A percentile compares a stretch with the other conserved stretches of the same genome.
Conservation (phyloP, 2,797 vertebrate genomes). For the Protosalanx chinensis region DNA sequence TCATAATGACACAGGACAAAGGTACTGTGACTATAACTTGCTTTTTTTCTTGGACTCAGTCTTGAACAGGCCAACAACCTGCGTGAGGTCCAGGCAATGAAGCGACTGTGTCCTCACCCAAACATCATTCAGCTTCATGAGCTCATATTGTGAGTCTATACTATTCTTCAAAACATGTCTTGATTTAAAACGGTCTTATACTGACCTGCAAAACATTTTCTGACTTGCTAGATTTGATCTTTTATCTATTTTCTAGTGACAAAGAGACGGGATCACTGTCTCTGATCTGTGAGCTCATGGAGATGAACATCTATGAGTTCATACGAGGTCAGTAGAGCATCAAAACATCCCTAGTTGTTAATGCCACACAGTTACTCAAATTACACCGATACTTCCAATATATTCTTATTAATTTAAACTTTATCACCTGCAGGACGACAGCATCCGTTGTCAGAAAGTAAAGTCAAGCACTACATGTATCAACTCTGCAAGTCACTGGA, state of each 20-base stretch:
- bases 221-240: neutral
- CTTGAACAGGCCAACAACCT: conserved; percentile 84
- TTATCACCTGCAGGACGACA: conserved; percentile 1
- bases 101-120: conserved; percentile 79
- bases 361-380: neutral
- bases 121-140: conserved; percentile 82
- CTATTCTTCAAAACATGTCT: conserved; percentile 6
- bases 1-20: no score
- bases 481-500: conserved; percentile 18
- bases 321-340: conserved; percentile 68
- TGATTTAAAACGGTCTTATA: conserved; percentile 2
- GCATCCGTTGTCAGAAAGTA: conserved; percentile 10
- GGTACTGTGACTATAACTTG: neutral
- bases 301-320: conserved; percentile 81
- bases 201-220: neutral
- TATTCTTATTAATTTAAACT: neutral
- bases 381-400: neutral
- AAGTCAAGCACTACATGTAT: conserved; percentile 16
- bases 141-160: conserved; percentile 81
- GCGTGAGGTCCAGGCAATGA: conserved; percentile 82
- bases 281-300: conserved; percentile 79
- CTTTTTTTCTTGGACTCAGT: conserved; percentile 49
- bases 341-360: conserved; percentile 72
- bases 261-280: conserved; percentile 79
- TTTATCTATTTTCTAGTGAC: conserved; percentile 70